Conservation (phyloP, 2,888 invertebrate genomes). For the Lagria hirta region DNA sequence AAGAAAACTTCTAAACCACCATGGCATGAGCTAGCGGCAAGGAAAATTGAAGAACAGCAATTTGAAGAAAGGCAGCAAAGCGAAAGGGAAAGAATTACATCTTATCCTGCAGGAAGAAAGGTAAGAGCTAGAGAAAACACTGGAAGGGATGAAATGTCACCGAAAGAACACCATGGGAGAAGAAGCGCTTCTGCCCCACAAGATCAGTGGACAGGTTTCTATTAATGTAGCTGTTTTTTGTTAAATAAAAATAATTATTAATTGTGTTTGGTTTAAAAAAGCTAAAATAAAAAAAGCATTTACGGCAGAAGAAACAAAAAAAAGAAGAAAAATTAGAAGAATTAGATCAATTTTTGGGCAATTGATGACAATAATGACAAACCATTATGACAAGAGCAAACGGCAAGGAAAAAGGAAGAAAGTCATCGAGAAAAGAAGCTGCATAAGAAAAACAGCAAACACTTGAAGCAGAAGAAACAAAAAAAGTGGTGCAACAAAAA, state of each 20-base stretch:
- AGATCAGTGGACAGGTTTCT: constrained; percentile 46
- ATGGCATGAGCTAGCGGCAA: constrained; percentile 32
- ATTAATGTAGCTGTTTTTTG: too few relatives aligned
- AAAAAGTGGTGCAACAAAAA: constrained; percentile 44
- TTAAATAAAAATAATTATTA: too few relatives aligned
- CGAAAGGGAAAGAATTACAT: constrained; percentile 10
- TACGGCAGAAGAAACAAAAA: constrained; percentile 42
- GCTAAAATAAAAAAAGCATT: constrained; percentile 38
- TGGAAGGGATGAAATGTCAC: constrained; percentile 1
- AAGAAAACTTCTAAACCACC: constrained; percentile 25
- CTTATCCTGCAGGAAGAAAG: too few relatives aligned
- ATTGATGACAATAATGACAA: constrained; percentile 42
- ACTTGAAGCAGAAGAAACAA: constrained; percentile 43
- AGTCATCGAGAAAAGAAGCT: constrained; percentile 30
- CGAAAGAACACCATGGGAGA: constrained; percentile 5
- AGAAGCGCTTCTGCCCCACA: constrained; percentile 33
- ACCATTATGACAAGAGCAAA: constrained; percentile 30
- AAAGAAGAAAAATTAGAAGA: constrained; percentile 44
- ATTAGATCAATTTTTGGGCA: constrained; percentile 45
- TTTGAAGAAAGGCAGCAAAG: constrained; percentile 24
- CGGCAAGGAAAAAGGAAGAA: constrained; percentile 35
- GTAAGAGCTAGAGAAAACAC: too few relatives aligned
- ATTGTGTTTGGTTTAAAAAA: too few relatives aligned
- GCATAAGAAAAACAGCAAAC: constrained; percentile 41
- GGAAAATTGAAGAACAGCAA: constrained; percentile 32